Percentiles rank a stretch among this genome's conserved stretches.
phyloP scores from a whole-genome alignment of 1,140 invertebrate genomes.

The Bombus confusus region DNA sequence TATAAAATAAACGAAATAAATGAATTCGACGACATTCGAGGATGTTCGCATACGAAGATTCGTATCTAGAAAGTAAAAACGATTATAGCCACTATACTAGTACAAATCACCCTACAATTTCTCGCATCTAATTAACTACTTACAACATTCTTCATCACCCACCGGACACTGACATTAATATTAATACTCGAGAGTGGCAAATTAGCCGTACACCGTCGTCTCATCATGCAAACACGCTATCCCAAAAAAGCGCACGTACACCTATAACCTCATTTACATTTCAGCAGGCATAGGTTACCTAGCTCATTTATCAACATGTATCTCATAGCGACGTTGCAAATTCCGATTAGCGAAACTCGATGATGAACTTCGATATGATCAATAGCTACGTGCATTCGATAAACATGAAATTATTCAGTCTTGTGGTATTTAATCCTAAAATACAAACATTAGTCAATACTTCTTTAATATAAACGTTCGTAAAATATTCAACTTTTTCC shows the following conservation, averaged over 20 bases:
- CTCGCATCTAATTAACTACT: neutral
- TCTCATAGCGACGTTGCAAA: neutral
- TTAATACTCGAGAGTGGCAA: constrained; percentile 9
- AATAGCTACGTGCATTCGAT: constrained; percentile 16
- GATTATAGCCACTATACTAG: neutral
- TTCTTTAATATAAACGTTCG: too few species aligned
- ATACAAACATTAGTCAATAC: too few species aligned
- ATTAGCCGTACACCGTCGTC: neutral
- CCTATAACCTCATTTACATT: neutral
- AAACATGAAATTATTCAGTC: too few species aligned
- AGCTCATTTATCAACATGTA: constrained; percentile 44
- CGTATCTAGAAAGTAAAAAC: neutral
- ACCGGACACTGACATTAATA: neutral
- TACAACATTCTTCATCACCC: neutral
- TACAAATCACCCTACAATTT: neutral
- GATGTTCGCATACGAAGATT: neutral
- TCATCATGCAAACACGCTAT: neutral
- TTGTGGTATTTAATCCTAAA: too few species aligned
- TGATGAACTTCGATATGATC: constrained; percentile 46
- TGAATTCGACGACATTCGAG: neutral
- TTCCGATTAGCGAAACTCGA: constrained; percentile 37
- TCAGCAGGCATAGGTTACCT: constrained; percentile 17
- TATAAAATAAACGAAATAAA: neutral
- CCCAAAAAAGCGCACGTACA: neutral
- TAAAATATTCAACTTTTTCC: too few species aligned